Base-by-base conservation (phyloP, 2,113 vertebrate species). In the Dasyornis broadbenti region DNA sequence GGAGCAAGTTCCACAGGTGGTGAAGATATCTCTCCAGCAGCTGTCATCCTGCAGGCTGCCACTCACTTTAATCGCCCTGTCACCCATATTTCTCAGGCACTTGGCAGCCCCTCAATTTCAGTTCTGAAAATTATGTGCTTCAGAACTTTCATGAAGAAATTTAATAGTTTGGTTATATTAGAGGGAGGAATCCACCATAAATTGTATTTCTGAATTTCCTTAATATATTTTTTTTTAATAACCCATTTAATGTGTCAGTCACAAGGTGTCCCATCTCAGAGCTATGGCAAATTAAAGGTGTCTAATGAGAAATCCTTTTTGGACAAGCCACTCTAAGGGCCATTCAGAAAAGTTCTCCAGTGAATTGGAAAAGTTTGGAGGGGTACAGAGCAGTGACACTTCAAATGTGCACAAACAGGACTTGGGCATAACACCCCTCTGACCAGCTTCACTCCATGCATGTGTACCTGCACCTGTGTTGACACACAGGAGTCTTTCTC, bases 11-110 rank as follows among this genome's bases (percentile, higher is more conserved):
- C 82, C 78, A 95, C 65, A 95, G 86, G 94, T 88, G 80, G 19
- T 73, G 56, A 86, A 92, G 91, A 82, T 95, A 94, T 84, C 92
- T 89, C 89, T 81, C 40, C 52, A 60, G 94, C 89, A 81, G 89
- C 91, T 89, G 89, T 61, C 86, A 68, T 40, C 86, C 83, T 45
- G 28, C 0, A 0, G 49, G 65, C 80, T 93, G 92, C 65, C 83
- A 92, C 86, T 94, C 83, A 75, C 42, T 86, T 89, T 95, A 94
- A 94, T 97, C 94, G 83, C 61, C 42, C 47, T 0, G 7, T 50
- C 89, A 72, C 86, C 68, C 85, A 28, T 79, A 92, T 89, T 94
- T 92, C 89, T 84, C 64, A 47, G 37, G 83, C 72, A 71, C 39
- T 70, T 81, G 86, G 64, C 80, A 91, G 44, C 47, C 35, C 47